Conservation (phyloP, 2,888 invertebrate species). For the Flexamia atlantica region DNA sequence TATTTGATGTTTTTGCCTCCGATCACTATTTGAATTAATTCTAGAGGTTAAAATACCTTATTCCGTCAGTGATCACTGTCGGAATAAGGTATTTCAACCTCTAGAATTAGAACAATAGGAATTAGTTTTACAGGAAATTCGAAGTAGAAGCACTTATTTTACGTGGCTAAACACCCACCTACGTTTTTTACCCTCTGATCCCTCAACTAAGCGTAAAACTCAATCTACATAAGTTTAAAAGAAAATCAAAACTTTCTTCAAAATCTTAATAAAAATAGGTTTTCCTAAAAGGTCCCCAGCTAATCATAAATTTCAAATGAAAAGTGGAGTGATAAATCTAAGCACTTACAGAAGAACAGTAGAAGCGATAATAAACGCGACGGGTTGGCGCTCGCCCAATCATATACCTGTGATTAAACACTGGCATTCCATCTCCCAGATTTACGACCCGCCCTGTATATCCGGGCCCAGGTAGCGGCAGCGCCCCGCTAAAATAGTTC, state of each 20-base stretch:
- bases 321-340: slow-evolving; percentile 44
- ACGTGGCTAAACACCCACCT: too few species aligned
- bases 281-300: not conserved
- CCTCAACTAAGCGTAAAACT: too few species aligned
- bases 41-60: too few species aligned
- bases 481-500: slow-evolving; percentile 37
- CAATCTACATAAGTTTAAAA: too few species aligned
- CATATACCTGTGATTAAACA: slow-evolving; percentile 49
- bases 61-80: too few species aligned
- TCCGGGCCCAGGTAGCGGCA: not conserved
- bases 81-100: too few species aligned
- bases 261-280: not conserved
- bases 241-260: not conserved
- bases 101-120: too few species aligned
- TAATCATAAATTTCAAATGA: slow-evolving; percentile 35
- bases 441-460: not conserved
- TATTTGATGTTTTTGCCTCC: too few species aligned
- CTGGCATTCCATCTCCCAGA: slow-evolving; percentile 37
- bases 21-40: too few species aligned
- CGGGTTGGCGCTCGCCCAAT: slow-evolving; percentile 1
- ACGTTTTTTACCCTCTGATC: too few species aligned
- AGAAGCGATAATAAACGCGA: slow-evolving; percentile 31
- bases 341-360: slow-evolving; percentile 47
- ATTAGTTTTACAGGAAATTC: too few species aligned
- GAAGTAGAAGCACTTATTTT: too few species aligned